Base-by-base conservation (phyloP, 2,113 vertebrate species). In the Forbesichthys agassizii region DNA sequence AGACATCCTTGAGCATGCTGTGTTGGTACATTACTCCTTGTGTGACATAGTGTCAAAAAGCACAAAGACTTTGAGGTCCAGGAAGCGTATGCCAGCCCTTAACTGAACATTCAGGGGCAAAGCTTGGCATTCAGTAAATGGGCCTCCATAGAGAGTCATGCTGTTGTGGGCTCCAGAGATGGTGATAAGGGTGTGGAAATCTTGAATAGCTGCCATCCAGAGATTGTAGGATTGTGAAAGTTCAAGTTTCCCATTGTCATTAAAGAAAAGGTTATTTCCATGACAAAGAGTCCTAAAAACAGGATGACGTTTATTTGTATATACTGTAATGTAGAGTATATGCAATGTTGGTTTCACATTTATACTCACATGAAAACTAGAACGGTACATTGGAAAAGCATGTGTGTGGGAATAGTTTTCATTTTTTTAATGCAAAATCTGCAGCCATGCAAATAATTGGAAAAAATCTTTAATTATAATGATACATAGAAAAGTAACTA, bases 151-250 rank as follows among this genome's bases (percentile, higher is more conserved):
- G 16, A 77, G 77, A 57, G 92, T 90, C 90, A 94, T 91, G 69
- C 92, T 92, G 51, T 93, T 83, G 2, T 93, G 92, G 1, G 92
- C 92, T 18, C 93, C 93, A 0, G 94, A 93, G 42, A 95, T 70
- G 57, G 91, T 92, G 79, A 95, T 64, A 36, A 16, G 86, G 0
- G 84, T 60, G 57, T 82, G 58, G 55, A 85, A 3, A 1, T 92
- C 78, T 0, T 92, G 61, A 3, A 94, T 77, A 3, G 2, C 63
- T 0, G 86, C 75, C 93, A 94, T 94, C 94, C 94, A 94, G 71
- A 88, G 82, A 36, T 56, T 66, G 66, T 88, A 84, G 51, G 67
- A 68, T 0, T 59, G 62, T 0, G 84, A 80, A 57, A 89, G 74
- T 33, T 64, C 3, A 5, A 84, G 73, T 18, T 76, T 69, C 16